Evolutionary conservation across 2,888 invertebrate genomes (phyloP), one percentile per base, ranked within the genome.

Genomic region (Dryadula phaetusa): DNA sequence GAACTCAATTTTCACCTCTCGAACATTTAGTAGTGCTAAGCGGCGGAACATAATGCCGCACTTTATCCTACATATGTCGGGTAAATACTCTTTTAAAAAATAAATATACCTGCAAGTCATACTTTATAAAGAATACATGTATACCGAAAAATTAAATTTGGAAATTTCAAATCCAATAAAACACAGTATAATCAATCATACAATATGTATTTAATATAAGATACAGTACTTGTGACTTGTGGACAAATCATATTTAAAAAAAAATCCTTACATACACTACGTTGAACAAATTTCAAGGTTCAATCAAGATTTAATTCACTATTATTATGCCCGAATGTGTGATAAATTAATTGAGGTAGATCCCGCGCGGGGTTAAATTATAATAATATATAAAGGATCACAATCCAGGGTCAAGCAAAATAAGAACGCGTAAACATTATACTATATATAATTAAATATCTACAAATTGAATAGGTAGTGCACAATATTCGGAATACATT

Each of bases 311-410:
- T 52, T 87, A 88, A 86, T 86, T 87, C 79, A 82, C 84, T 86
- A 88, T 86, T 87, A 90, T 90, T 88, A 91, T 90, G 92, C 90
- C 90, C 91, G 87, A 92, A 92, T 82, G 86, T 88, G 90, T 90
- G 90, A 90, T 92, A 92, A 93, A 92, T 88, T 85, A 93, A 91
- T 86, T 93, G 93, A 93, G 93, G 93, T 93, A 93, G 93, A 91
- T 93, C 88, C 90, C 83, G 79, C 80, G 71, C 81, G 82, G 89
- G 91, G 84, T 85, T 84, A 87, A 89, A 90, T 86, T 86, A 90
- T 86, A 88, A 86, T 37, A 37, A 86, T 84, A 86, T 76, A 81
- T 86, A 83, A 84, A 86, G 84, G 87, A 84, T 84, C 85, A 84
- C 85, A 85, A 78, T 81, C 79, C 72, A 76, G 87, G 88, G 83